Conservation (phyloP, 2,888 invertebrate genomes). For the Rhagonycha fulva region DNA sequence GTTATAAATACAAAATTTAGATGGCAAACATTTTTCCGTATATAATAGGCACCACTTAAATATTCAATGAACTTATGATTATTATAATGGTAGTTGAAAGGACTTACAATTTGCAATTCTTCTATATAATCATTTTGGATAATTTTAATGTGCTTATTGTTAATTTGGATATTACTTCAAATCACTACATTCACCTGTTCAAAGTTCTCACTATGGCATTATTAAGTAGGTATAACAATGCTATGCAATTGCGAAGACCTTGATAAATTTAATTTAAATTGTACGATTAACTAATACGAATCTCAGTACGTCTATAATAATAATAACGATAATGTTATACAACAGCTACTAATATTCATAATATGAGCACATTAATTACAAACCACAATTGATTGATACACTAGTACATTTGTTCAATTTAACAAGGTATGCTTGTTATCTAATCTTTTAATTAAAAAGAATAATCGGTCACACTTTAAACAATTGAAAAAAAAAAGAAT, state of each 20-base stretch:
- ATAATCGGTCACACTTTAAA: neutral
- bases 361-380: neutral
- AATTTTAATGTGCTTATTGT: neutral
- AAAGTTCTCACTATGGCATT: neutral
- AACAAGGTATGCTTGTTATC: neutral
- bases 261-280: neutral
- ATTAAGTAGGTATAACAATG: neutral
- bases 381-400: neutral
- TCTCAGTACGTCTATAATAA: neutral
- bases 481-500: neutral
- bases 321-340: neutral
- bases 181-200: neutral
- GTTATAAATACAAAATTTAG: neutral
- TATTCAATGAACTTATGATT: neutral
- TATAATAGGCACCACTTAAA: neutral
- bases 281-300: neutral
- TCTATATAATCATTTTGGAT: neutral
- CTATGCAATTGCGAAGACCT: neutral
- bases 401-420: neutral
- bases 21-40: neutral
- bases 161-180: neutral
- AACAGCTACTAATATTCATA: neutral
- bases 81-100: neutral
- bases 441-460: neutral
- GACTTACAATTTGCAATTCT: neutral